Evolutionary conservation across 2,888 invertebrate genomes (phyloP).

Genomic region (Xanthostigma xanthostigma): DNA sequence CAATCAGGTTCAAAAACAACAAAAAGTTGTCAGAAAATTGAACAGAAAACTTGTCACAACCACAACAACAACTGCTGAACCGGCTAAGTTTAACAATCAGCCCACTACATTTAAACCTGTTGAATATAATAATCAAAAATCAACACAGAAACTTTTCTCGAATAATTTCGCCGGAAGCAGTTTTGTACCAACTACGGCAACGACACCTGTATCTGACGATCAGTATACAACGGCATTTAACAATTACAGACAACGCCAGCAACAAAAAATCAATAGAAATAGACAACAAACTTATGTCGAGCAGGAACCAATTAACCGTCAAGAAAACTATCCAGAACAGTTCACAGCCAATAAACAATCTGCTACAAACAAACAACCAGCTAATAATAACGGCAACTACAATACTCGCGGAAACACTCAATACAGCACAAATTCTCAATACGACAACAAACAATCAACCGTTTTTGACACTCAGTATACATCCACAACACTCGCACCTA

Average conservation of each 20-base stretch:
- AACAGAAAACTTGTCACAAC: slow-evolving; percentile 23
- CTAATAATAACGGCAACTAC: background rate
- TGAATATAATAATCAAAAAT: slow-evolving; percentile 9
- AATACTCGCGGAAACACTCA: background rate
- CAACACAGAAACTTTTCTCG: slow-evolving; percentile 12
- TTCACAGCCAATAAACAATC: slow-evolving; percentile 8
- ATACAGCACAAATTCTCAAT: slow-evolving; percentile 5
- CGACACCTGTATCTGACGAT: slow-evolving; percentile 16
- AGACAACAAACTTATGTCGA: slow-evolving; percentile 9
- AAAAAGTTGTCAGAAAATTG: slow-evolving; percentile 27
- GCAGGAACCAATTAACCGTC: slow-evolving; percentile 1
- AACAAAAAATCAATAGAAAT: slow-evolving; percentile 6
- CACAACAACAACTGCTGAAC: slow-evolving; percentile 20
- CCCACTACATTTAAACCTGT: slow-evolving; percentile 14
- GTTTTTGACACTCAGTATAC: slow-evolving; percentile 2
- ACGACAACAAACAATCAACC: slow-evolving; percentile 5
- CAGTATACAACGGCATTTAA: slow-evolving; percentile 20
- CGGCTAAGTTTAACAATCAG: slow-evolving; percentile 20
- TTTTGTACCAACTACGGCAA: slow-evolving; percentile 31
- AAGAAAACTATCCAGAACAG: slow-evolving; percentile 10
- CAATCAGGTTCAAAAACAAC: slow-evolving; percentile 27
- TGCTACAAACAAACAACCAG: background rate
- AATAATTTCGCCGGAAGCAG: slow-evolving; percentile 33
- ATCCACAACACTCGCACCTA: slow-evolving; percentile 1
- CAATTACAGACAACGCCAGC: slow-evolving; percentile 14